Conservation (phyloP, 37 sponge, comb jelly and placozoan species). For the Oopsacas minuta region DNA sequence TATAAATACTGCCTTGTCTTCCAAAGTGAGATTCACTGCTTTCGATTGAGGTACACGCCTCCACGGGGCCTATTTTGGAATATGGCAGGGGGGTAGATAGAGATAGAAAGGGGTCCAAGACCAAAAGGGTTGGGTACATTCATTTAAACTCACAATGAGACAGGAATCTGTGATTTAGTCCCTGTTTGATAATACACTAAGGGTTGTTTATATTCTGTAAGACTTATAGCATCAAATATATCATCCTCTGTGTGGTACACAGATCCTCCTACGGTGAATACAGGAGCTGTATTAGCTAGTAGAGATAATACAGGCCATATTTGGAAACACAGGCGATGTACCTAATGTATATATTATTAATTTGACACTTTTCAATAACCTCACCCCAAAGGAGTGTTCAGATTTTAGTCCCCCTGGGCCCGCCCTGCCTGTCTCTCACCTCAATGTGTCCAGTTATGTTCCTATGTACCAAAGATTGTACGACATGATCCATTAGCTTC, state of each 20-base stretch:
- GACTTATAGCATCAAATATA: neutral
- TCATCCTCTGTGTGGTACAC: neutral
- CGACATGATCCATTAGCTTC: neutral
- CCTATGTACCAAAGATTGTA: neutral
- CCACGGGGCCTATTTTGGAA: too few relatives aligned
- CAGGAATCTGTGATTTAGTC: neutral
- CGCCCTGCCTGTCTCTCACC: too few relatives aligned
- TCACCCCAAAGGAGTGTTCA: too few relatives aligned
- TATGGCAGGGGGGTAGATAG: too few relatives aligned
- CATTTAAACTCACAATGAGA: neutral
- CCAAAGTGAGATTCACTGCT: too few relatives aligned
- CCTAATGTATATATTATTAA: neutral
- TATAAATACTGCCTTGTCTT: too few relatives aligned
- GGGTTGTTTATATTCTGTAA: neutral
- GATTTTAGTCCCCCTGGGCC: too few relatives aligned
- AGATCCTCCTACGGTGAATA: neutral
- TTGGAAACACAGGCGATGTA: conserved; percentile 1
- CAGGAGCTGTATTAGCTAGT: neutral
- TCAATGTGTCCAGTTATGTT: neutral
- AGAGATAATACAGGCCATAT: conserved; percentile 1
- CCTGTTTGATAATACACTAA: neutral
- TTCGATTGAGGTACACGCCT: too few relatives aligned
- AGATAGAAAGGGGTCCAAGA: too few relatives aligned
- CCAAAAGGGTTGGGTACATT: too few relatives aligned
- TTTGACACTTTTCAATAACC: too few relatives aligned